A percentile compares a stretch with the other conserved stretches of the same genome.
Conservation (phyloP, 1,140 invertebrate genomes). For the Heliconius himera region DNA sequence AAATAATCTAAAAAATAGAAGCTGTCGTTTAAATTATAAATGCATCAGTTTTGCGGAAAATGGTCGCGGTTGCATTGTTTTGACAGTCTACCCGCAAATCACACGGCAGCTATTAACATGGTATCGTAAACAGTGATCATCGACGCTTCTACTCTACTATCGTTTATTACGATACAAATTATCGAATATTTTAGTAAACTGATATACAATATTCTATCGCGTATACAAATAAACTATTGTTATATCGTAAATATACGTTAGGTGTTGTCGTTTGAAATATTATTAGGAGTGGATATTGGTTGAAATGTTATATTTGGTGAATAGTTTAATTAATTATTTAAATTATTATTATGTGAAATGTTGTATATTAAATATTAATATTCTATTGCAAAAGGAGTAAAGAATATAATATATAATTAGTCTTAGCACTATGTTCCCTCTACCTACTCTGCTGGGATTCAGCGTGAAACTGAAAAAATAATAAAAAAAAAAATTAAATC, state of each 20-base stretch:
- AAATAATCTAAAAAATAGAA: conserved; percentile 16
- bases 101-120: conserved; percentile 32
- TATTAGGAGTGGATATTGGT: not conserved
- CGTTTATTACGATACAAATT: conserved; percentile 7
- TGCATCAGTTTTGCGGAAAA: conserved; percentile 27
- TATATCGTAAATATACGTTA: not conserved
- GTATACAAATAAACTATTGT: not conserved
- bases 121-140: conserved; percentile 33
- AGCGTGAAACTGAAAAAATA: too few species aligned
- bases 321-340: not conserved
- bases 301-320: not conserved
- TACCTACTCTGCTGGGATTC: too few species aligned
- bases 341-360: not conserved
- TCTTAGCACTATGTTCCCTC: too few species aligned
- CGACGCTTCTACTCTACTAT: not conserved
- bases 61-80: conserved; percentile 44
- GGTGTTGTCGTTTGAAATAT: not conserved
- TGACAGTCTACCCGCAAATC: conserved; percentile 44
- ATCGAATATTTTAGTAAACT: not conserved
- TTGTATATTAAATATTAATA: too few species aligned
- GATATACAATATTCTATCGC: not conserved
- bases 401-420: not conserved
- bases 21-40: conserved; percentile 29
- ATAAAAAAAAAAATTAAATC: too few species aligned
- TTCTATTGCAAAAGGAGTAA: too few species aligned